phyloP scores from a whole-genome alignment of 1,140 invertebrate species.

The Branchinecta lynchi region DNA sequence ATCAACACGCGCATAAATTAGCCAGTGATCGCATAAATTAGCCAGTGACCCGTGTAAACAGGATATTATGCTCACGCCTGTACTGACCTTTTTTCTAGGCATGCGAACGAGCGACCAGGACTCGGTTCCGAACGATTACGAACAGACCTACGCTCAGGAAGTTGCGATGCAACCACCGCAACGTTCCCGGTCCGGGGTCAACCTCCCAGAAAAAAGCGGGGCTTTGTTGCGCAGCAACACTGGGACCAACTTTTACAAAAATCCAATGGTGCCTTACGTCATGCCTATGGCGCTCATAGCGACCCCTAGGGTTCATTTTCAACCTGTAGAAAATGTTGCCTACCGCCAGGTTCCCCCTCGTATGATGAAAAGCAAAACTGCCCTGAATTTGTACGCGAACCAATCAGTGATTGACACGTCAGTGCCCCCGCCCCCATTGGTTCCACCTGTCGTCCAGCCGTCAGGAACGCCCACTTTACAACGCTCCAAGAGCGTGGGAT shows the following conservation, averaged over 20 bases:
- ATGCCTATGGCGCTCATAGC: background rate
- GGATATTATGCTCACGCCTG: too few relatives aligned
- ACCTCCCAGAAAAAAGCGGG: background rate
- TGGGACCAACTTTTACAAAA: background rate
- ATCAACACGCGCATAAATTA: too few relatives aligned
- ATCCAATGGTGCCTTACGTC: slow-evolving; percentile 6
- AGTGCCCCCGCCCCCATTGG: slow-evolving; percentile 1
- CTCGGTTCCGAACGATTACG: background rate
- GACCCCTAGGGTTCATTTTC: slow-evolving; percentile 14
- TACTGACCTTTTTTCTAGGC: background rate
- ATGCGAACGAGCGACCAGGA: background rate
- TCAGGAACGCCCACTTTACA: slow-evolving; percentile 36
- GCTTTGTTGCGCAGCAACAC: background rate
- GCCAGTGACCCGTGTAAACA: too few relatives aligned
- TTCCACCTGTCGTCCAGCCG: slow-evolving; percentile 17
- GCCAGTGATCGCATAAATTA: too few relatives aligned
- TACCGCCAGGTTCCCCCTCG: slow-evolving; percentile 12
- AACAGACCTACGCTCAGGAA: background rate
- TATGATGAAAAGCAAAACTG: slow-evolving; percentile 20
- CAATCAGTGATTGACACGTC: slow-evolving; percentile 10
- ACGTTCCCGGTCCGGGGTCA: background rate
- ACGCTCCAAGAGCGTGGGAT: slow-evolving; percentile 60
- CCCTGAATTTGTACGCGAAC: slow-evolving; percentile 16
- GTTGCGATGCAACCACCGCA: background rate
- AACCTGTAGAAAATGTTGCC: background rate